Conservation (phyloP, 53 echinoderm and acorn worm species). For the Crossaster papposus region DNA sequence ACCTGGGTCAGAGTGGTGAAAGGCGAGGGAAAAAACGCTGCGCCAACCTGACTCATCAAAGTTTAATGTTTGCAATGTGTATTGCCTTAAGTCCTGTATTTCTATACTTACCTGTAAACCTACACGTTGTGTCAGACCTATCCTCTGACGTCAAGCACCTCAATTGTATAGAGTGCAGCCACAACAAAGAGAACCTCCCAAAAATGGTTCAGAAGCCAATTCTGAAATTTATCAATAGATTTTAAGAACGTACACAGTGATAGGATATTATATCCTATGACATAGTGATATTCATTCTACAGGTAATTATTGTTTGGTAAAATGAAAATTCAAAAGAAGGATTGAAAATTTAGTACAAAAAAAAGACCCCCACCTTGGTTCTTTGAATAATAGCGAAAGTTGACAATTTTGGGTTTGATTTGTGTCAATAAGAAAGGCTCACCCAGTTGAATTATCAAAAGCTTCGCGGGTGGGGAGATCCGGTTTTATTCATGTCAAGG, state of each 20-base stretch:
- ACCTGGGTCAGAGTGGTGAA: no score
- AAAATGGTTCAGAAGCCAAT: not conserved
- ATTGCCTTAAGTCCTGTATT: not conserved
- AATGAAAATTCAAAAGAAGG: not conserved
- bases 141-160: not conserved
- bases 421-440: not conserved
- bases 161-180: not conserved
- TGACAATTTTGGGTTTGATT: not conserved
- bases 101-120: not conserved
- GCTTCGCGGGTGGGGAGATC: slow-evolving; percentile 22
- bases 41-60: no score
- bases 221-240: slow-evolving; percentile 11
- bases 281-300: slow-evolving; percentile 30
- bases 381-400: not conserved
- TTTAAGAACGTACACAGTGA: slow-evolving; percentile 9
- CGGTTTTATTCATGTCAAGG: not conserved
- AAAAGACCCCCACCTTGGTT: slow-evolving; percentile 42
- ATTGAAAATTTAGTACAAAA: slow-evolving; percentile 14
- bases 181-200: not conserved
- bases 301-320: not conserved
- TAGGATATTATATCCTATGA: slow-evolving; percentile 21
- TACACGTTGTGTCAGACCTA: not conserved
- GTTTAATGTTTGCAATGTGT: no score
- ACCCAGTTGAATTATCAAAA: slow-evolving; percentile 22
- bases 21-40: no score